A percentile compares a stretch with the other conserved stretches of the same genome.
These are phyloP conservation scores for Bombus turneri DNA, from an alignment of 1,140 invertebrate genomes.

Conservation along the genomic window DNA sequence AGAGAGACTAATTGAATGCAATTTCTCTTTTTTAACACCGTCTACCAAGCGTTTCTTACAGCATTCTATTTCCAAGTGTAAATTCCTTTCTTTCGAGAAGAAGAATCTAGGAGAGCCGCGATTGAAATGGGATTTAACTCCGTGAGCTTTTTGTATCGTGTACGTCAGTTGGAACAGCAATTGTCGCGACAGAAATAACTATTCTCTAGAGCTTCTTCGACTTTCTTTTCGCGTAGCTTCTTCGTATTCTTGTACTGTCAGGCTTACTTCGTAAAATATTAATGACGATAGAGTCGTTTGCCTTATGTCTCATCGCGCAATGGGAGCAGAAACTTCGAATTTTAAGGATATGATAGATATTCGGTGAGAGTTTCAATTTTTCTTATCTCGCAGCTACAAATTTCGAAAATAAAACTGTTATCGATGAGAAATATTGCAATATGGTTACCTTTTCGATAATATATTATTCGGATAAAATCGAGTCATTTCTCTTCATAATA, in stretches of 20 bases:
- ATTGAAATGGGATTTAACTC: not conserved
- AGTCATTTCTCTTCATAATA: not conserved
- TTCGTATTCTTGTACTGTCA: not conserved
- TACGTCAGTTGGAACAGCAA: not conserved
- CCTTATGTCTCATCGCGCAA: not conserved
- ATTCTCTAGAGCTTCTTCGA: not conserved
- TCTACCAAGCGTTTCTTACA: not conserved
- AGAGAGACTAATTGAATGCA: not conserved
- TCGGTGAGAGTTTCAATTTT: not conserved
- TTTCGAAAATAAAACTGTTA: not conserved
- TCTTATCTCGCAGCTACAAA: not conserved
- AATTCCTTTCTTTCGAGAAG: not conserved
- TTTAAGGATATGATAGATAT: not conserved
- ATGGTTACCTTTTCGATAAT: not conserved
- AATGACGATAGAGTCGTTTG: not conserved
- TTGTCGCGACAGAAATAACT: not conserved
- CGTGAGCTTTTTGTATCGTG: not conserved
- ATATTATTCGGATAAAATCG: not conserved
- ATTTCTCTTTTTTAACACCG: slow-evolving; percentile 8
- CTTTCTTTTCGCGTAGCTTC: not conserved
- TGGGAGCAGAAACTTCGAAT: too few relatives aligned
- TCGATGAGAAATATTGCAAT: not conserved
- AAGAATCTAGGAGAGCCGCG: not conserved
- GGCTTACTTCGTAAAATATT: not conserved
- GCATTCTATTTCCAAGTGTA: not conserved